A percentile compares a stretch with the other conserved stretches of the same genome.
phyloP scores from a whole-genome alignment of 1,140 invertebrate species.

The Lerema accius region DNA sequence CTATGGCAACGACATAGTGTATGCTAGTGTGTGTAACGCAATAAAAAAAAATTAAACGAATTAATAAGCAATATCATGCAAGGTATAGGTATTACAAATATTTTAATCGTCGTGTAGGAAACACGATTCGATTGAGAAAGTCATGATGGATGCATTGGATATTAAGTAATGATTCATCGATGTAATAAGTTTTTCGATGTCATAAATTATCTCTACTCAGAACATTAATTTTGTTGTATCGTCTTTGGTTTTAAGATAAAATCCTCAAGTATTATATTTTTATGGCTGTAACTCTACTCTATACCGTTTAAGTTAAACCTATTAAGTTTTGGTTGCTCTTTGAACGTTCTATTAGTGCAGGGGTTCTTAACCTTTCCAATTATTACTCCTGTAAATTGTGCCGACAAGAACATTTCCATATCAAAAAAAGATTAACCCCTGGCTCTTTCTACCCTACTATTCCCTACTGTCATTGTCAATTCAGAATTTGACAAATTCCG shows the following conservation, averaged over 20 bases:
- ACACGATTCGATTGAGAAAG: conserved; percentile 27
- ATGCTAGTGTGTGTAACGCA: no score
- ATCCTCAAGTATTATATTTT: not conserved
- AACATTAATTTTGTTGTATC: conserved; percentile 15
- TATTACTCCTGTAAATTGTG: no score
- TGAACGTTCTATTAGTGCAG: not conserved
- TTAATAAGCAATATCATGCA: no score
- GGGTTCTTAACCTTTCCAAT: no score
- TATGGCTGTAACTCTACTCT: not conserved
- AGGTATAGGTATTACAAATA: conserved; percentile 2
- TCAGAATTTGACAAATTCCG: no score
- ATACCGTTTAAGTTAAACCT: not conserved
- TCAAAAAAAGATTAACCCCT: no score
- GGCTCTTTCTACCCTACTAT: no score
- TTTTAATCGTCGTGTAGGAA: conserved; percentile 14
- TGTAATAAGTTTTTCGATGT: conserved; percentile 18
- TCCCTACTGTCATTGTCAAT: no score
- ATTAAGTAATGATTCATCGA: conserved; percentile 21
- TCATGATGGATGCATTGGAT: conserved; percentile 17
- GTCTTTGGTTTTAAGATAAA: conserved; percentile 5
- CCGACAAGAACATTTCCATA: no score
- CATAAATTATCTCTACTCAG: conserved; percentile 20
- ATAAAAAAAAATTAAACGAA: no score
- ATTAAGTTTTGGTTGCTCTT: not conserved
- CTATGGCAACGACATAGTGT: no score